Percentiles rank a stretch among this genome's conserved stretches.
Evolutionary conservation across 2,888 invertebrate genomes (phyloP).

Genomic region (Drosophila seclusa): DNA sequence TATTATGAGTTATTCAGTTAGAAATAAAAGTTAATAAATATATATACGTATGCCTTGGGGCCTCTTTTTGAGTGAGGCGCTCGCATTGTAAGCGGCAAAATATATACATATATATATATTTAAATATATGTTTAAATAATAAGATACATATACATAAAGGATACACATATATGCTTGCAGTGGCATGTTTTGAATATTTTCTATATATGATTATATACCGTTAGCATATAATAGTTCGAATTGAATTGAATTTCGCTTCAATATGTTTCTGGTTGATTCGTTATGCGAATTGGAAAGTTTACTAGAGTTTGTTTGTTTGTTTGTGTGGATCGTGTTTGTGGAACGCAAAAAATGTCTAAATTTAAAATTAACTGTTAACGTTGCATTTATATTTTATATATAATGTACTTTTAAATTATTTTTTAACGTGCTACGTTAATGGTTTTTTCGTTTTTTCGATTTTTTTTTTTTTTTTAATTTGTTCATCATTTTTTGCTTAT

Average conservation of each 20-base stretch:
- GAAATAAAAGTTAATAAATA: constrained; percentile 13
- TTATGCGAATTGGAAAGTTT: constrained; percentile 66
- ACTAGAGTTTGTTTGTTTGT: constrained; percentile 34
- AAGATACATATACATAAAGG: constrained; percentile 25
- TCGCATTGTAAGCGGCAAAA: not conserved
- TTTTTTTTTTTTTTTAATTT: constrained; percentile 16
- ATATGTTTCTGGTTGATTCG: constrained; percentile 45
- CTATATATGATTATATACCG: constrained; percentile 46
- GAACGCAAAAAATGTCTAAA: constrained; percentile 61
- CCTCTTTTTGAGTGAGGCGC: not conserved
- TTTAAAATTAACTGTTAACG: constrained; percentile 58
- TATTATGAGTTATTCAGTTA: constrained; percentile 26
- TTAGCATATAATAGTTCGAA: constrained; percentile 50
- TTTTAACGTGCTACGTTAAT: constrained; percentile 60
- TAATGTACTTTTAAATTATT: constrained; percentile 40
- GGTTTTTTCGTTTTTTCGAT: constrained; percentile 28
- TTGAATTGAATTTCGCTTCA: constrained; percentile 50
- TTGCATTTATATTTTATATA: constrained; percentile 58
- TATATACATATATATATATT: not conserved
- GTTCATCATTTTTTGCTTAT: constrained; percentile 12
- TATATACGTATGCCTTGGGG: constrained; percentile 16
- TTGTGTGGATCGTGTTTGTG: constrained; percentile 44
- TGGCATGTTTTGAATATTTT: constrained; percentile 54
- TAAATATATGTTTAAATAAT: constrained; percentile 9
- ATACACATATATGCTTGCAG: constrained; percentile 51